Evolutionary conservation across 2,797 vertebrate species (phyloP), one percentile per base, ranked within the genome.

Genomic region (Intellagama lesueurii): DNA sequence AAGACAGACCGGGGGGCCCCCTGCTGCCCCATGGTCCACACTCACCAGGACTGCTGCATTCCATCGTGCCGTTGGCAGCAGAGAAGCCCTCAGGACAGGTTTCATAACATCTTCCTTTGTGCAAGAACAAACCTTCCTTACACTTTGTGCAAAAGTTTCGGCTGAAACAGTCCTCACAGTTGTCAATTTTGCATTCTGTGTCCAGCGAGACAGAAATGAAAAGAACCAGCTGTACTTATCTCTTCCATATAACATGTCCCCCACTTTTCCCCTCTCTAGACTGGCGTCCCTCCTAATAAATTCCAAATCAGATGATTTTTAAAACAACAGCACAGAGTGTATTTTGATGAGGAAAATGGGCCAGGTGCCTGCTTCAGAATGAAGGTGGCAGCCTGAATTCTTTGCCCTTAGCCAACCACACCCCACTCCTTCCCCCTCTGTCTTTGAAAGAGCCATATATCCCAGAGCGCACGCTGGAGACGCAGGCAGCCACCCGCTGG

Each of bases 91-190:
- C 97, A 0, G 99, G 98, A 96, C 99, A 99, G 83, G 97, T 98
- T 79, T 97, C 93, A 16, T 98, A 98, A 95, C 99, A 99, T 91
- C 98, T 97, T 90, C 99, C 99, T 96, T 98, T 99, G 98, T 99
- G 98, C 96, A 98, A 98, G 97, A 98, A 99, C 94, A 98, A 96
- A 94, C 97, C 98, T 95, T 99, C 99, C 97, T 99, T 99, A 97
- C 99, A 99, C 97, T 99, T 99, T 97, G 98, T 99, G 97, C 99
- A 99, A 98, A 99, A 99, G 96, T 98, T 99, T 96, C 98, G 98
- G 97, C 99, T 99, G 98, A 99, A 99, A 96, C 99, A 99, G 88
- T 98, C 98, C 97, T 99, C 98, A 94, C 99, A 99, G 97, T 99
- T 99, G 95, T 99, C 98, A 92, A 99, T 98, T 98, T 98, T 99